These are phyloP conservation scores for Operophtera brumata DNA, from an alignment of 2,888 invertebrate genomes.

Conservation along the genomic window DNA sequence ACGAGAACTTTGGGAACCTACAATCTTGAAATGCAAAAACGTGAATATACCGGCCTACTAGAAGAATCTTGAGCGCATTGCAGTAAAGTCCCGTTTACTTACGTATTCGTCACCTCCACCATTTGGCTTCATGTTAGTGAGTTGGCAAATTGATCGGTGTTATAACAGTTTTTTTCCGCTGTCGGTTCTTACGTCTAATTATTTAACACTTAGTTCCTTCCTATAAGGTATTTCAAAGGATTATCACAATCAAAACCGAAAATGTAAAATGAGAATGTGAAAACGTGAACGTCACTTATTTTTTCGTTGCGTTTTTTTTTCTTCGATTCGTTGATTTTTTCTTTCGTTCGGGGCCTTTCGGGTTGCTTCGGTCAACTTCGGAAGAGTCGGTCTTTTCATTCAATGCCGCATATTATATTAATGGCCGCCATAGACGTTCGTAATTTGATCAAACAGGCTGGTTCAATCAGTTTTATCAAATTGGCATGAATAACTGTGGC, in stretches of 20 bases:
- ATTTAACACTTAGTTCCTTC: background rate
- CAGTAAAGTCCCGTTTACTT: constrained; percentile 44
- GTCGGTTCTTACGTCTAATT: background rate
- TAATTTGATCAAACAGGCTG: too few relatives aligned
- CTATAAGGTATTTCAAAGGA: background rate
- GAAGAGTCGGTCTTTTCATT: too few relatives aligned
- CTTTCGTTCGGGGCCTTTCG: too few relatives aligned
- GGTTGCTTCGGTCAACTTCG: too few relatives aligned
- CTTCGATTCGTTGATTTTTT: background rate
- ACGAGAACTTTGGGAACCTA: background rate
- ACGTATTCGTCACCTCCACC: constrained; percentile 71
- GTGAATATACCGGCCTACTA: background rate
- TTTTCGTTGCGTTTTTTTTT: constrained; percentile 7
- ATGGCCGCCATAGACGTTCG: too few relatives aligned
- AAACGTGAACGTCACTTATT: constrained; percentile 14
- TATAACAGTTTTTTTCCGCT: background rate
- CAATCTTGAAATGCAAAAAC: background rate
- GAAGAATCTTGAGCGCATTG: background rate
- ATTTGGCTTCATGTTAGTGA: constrained; percentile 63
- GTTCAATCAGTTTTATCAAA: too few relatives aligned
- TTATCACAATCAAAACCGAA: background rate
- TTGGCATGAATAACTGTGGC: too few relatives aligned
- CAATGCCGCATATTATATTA: too few relatives aligned
- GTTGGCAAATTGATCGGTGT: constrained; percentile 20
- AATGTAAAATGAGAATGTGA: constrained; percentile 1